Evolutionary conservation across 92 coral and sea anemone species (phyloP).

Genomic region (Palythoa grandis): DNA sequence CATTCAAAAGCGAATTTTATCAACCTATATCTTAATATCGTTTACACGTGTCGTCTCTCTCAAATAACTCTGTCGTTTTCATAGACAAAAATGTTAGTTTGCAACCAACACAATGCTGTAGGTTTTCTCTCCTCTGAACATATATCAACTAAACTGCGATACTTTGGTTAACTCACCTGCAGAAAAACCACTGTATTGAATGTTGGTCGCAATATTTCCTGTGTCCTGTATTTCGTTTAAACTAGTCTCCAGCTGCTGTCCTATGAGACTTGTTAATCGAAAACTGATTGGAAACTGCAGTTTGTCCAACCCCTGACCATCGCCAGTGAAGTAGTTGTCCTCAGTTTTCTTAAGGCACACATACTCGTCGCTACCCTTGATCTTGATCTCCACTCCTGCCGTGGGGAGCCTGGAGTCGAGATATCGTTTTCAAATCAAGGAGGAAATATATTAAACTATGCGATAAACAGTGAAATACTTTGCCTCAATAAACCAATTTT

Average conservation of each 20-base stretch:
- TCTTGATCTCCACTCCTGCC: slow-evolving; percentile 74
- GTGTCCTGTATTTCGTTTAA: slow-evolving; percentile 61
- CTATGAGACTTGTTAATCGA: slow-evolving; percentile 75
- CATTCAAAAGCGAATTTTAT: too few relatives aligned
- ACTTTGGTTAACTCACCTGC: slow-evolving; percentile 44
- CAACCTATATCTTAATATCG: too few relatives aligned
- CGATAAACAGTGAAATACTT: too few relatives aligned
- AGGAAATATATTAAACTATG: not conserved
- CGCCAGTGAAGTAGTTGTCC: slow-evolving; percentile 68
- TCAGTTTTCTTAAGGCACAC: slow-evolving; percentile 64
- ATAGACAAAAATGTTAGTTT: too few relatives aligned
- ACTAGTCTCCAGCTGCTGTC: slow-evolving; percentile 72
- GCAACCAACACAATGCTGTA: too few relatives aligned
- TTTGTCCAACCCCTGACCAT: slow-evolving; percentile 57
- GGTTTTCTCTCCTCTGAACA: too few relatives aligned
- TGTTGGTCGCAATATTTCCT: slow-evolving; percentile 56
- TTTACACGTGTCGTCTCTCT: too few relatives aligned
- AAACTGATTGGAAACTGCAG: slow-evolving; percentile 70
- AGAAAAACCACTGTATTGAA: slow-evolving; percentile 75
- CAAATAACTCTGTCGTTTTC: too few relatives aligned
- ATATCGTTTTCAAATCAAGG: not conserved
- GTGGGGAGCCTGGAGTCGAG: slow-evolving; percentile 60
- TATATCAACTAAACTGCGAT: not conserved
- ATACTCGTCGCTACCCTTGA: slow-evolving; percentile 50
- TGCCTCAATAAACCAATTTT: too few relatives aligned